A percentile compares a stretch with the other conserved stretches of the same genome.
Evolutionary conservation across 2,797 vertebrate genomes (phyloP).

Genomic region (Chrysocyon brachyurus): DNA sequence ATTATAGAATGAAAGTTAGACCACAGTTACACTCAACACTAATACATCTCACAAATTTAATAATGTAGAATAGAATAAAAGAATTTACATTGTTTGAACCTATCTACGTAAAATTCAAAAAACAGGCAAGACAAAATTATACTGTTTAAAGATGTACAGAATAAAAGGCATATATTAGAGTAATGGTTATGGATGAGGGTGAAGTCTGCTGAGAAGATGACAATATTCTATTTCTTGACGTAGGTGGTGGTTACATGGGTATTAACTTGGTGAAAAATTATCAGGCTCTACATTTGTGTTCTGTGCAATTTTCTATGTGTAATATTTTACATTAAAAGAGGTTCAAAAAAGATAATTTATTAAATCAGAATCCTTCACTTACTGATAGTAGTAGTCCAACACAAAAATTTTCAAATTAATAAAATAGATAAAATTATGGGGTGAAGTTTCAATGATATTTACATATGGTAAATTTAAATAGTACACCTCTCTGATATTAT

Average conservation of each 20-base stretch:
- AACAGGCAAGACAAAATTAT: background rate
- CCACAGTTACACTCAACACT: background rate
- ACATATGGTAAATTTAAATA: background rate
- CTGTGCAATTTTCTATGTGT: background rate
- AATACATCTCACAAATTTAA: background rate
- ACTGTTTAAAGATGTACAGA: background rate
- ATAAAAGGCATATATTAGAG: background rate
- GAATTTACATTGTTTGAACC: background rate
- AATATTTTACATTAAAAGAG: background rate
- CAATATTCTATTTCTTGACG: background rate
- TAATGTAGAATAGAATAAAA: background rate
- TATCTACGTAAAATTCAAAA: background rate
- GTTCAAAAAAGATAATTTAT: background rate
- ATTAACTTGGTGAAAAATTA: background rate
- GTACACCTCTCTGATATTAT: background rate
- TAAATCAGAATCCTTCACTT: background rate
- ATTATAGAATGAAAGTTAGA: background rate
- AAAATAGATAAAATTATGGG: background rate
- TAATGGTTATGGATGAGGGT: background rate
- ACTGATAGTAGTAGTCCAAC: background rate
- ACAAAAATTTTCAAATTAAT: background rate
- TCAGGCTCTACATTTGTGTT: background rate
- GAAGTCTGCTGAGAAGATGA: background rate
- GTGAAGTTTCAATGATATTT: background rate
- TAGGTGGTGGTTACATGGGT: background rate